Base-by-base conservation (phyloP, 2,113 vertebrate species). In the Clarias magur region DNA sequence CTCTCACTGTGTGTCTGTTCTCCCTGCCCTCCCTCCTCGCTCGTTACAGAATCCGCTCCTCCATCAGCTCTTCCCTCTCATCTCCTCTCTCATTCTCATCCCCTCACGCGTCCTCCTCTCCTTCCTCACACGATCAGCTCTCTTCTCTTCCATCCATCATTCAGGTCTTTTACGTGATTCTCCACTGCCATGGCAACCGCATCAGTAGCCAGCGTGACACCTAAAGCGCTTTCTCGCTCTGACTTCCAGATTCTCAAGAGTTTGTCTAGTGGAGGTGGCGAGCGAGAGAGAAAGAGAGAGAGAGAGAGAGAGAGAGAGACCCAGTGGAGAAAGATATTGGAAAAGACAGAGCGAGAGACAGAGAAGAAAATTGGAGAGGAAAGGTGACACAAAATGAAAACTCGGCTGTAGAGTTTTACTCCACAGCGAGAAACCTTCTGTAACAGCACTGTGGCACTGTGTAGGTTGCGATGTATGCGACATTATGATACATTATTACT, bases 121-220 rank as follows among this genome's bases (percentile, higher is more conserved):
- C 75, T 78, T 54, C 48, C 75, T 60, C 56, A 60, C 27, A 34
- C 23, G 16, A 34, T 60, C 9, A 80, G 79, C 79, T 60, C 56
- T 23, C 60, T 80, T 80, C 79, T 80, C 79, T 60, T 80, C 79
- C 79, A 60, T 80, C 79, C 30, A 80, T 60, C 79, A 60, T 60
- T 60, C 57, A 80, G 79, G 56, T 80, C 56, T 23, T 60, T 60
- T 38, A 81, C 19, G 19, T 62, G 79, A 81, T 8, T 62, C 57
- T 81, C 27, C 59, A 62, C 30, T 81, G 79, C 79, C 59, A 81
- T 81, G 57, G 57, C 79, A 81, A 81, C 79, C 30, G 57, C 30
- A 38, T 81, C 79, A 62, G 79, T 30, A 81, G 57, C 30, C 79
- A 80, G 79, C 27, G 27, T 81, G 79, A 81, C 27, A 62, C 79